Evolutionary conservation across 2,888 invertebrate species (phyloP), one percentile per base, ranked within the genome.

Genomic region (Anorthoa munda): DNA sequence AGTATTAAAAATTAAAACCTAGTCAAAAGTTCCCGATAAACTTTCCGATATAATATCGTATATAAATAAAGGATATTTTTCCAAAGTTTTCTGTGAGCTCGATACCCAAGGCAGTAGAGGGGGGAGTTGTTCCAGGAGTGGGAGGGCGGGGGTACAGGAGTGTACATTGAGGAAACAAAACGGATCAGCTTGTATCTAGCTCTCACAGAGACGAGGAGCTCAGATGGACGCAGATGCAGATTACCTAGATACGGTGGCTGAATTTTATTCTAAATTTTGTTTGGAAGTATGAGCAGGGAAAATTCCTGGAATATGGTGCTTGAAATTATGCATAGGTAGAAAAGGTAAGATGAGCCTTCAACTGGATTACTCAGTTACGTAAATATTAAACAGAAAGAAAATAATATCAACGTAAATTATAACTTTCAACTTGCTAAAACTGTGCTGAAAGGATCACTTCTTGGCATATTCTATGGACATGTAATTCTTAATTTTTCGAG

Each of bases 141-240:
- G 12, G 83, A 79, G 71, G 51, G 67, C 80, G 61, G 76, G 23
- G 71, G 21, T 48, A 55, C 46, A 77, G n/a, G 60, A 50, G 59
- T 81, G 84, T 87, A 88, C 87, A 86, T 89, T 86, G 85, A 77
- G 88, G 89, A 91, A 92, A 94, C 93, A 92, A 93, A 94, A 93
- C 90, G 93, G 93, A 94, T 94, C 94, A 93, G 91, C 88, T 85
- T 89, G 91, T 91, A 92, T 92, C 91, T 89, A 84, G 84, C 88
- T 88, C 87, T 84, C 87, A 88, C 88, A 77, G 86, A 85, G 81
- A 81, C 76, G 78, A 74, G 76, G 72, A 76, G 75, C 80, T 82
- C 86, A 79, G 83, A 85, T 76, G 72, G 74, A 59, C 87, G 71
- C 77, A 86, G 89, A 88, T 83, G 73, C 83, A 85, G 71, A 79